Base-by-base conservation (phyloP, 2,797 vertebrate genomes). In the Champsocephalus gunnari region DNA sequence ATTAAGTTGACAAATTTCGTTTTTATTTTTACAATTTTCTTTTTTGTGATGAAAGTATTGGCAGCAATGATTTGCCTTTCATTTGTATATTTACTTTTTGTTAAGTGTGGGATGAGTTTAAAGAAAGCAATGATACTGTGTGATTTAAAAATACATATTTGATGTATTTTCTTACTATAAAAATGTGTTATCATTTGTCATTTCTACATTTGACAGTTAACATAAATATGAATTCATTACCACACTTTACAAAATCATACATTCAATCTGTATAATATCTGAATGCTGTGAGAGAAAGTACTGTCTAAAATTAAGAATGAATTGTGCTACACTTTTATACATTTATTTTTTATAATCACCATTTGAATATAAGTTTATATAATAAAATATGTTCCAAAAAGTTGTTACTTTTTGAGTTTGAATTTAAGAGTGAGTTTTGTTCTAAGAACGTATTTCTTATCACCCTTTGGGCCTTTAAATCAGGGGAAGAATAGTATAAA, bases 381-480 rank as follows among this genome's bases (percentile, higher is more conserved):
- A 86, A 87, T 92, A 85, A 88, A 87, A 60, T 1, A 1, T 9
- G 34, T 44, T 75, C 1, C 0, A 28, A 80, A 61, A 69, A 71
- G 3, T 45, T 12, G 7, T 49, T 75, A 13, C 2, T 70, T 17
- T 55, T 50, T 77, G 8, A 43, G 10, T 50, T 66, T 38, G 34
- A 38, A 38, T 32, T 50, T 12, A 0, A 45, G 1, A 1, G 3
- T 51, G 9, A 8, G 32, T 73, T 57, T 57, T 13, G 6, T 61
- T 47, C 7, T 41, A 14, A 50, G 50, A 4, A 50, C n/a, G 3
- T 45, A 1, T 56, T 28, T 62, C 2, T 17, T 1, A 1, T 44
- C 55, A n/a, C 5, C 9, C 8, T 12, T 34, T 19, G 5, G 16
- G 5, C 6, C 48, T 21, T 54, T 67, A 21, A 38, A 24, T 11